Conservation (phyloP, 2,113 vertebrate genomes). For the Pelmatolapia mariae region DNA sequence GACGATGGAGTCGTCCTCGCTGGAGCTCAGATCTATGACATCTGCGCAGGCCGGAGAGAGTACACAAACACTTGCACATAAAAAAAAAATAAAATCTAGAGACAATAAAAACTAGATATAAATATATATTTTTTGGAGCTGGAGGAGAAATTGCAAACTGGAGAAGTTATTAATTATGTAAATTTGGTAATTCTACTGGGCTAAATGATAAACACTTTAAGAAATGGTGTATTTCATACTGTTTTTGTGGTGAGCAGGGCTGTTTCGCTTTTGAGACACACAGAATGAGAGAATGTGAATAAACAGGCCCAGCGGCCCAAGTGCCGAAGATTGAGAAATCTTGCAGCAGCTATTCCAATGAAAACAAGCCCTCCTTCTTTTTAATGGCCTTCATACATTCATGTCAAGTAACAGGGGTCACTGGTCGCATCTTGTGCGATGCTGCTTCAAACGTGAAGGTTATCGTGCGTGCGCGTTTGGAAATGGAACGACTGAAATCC, state of each 20-base stretch:
- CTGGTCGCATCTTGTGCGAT: background rate
- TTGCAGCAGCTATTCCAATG: background rate
- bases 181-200: background rate
- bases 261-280: background rate
- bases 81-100: background rate
- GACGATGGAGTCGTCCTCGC: conserved; percentile 75
- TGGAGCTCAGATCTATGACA: conserved; percentile 81
- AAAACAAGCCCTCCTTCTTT: background rate
- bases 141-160: background rate
- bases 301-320: background rate
- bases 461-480: background rate
- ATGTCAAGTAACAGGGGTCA: background rate
- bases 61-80: background rate
- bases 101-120: background rate
- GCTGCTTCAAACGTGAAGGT: background rate
- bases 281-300: background rate
- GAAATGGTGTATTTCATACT: background rate
- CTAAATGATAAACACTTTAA: background rate
- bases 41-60: background rate
- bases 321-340: background rate
- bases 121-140: background rate
- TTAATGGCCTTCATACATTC: background rate
- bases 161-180: background rate
- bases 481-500: background rate
- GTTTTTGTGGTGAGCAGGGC: background rate